Evolutionary conservation across 2,888 invertebrate genomes (phyloP), one percentile per base, ranked within the genome.

Genomic region (Buathra laborator): DNA sequence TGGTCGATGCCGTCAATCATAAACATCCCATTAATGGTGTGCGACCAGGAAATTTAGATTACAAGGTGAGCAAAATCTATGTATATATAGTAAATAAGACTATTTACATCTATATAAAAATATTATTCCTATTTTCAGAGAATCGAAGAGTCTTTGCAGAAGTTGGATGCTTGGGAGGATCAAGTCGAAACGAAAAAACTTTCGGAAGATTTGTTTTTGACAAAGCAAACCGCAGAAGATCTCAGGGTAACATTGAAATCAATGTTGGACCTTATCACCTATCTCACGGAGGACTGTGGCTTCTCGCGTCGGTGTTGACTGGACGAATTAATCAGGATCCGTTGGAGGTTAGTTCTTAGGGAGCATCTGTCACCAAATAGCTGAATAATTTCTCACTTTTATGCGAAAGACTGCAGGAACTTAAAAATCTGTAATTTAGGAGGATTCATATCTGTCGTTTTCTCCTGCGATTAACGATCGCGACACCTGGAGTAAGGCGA

Each of bases 161-260:
- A 74, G 48, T 70, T 88, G 43, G 81, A 87, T 67, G 70, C 84
- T 37, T 88, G 86, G 87, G 85, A 89, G 64, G 56, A 81, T 14
- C 56, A 80, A 64, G 85, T 83, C 2, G 6, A 72, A 14, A 51
- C 81, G 14, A 77, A 76, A 37, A 48, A 74, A 29, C 85, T 88
- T 24, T 64, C 16, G 43, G 43, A 70, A 16, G 74, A 85, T 51
- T 48, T 68, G 3, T 87, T 87, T 66, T 74, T 88, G 1, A 88
- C 86, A 2, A 76, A 64, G 32, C 80, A 76, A 44, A 89, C 89
- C 29, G 87, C 89, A 29, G 84, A 86, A 66, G 89, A 85, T 24
- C 70, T 86, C 12, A 66, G 88, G 62, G 83, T 88, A 3, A 86
- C 87, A 5, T n/a, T 88, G 53, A 48, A 76, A 29, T 88, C n/a